phyloP scores from a whole-genome alignment of 2,797 vertebrate genomes.

The Onychomys leucogaster region DNA sequence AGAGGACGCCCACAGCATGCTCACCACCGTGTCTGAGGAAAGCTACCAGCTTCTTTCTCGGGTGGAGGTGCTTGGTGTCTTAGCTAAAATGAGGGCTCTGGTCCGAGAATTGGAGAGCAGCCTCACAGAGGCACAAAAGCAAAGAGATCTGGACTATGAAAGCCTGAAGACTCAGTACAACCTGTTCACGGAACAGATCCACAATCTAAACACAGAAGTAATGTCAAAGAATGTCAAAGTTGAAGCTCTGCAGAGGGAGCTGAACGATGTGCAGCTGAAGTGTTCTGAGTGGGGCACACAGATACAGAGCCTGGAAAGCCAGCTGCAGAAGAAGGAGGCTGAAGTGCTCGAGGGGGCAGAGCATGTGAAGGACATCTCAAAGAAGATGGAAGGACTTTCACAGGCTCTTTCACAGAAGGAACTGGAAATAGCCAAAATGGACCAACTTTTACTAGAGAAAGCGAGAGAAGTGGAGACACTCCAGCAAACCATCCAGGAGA shows the following conservation, averaged over 20 bases:
- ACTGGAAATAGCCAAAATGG: constrained; percentile 81
- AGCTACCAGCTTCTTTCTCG: too few relatives aligned
- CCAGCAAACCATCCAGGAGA: constrained; percentile 89
- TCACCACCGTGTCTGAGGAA: too few relatives aligned
- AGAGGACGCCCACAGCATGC: too few relatives aligned
- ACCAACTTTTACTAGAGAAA: constrained; percentile 87
- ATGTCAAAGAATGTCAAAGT: constrained; percentile 93
- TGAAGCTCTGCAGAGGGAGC: constrained; percentile 90
- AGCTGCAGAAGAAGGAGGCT: constrained; percentile 89
- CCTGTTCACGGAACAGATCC: too few relatives aligned
- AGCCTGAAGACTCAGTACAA: too few relatives aligned
- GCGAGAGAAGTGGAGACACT: constrained; percentile 89
- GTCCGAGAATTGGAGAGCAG: too few relatives aligned
- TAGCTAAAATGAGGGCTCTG: too few relatives aligned
- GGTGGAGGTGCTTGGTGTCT: too few relatives aligned
- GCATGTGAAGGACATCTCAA: constrained; percentile 86
- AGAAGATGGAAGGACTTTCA: constrained; percentile 88
- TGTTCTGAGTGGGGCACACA: constrained; percentile 90
- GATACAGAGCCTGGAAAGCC: constrained; percentile 88
- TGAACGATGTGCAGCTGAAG: constrained; percentile 87
- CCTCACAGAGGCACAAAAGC: too few relatives aligned
- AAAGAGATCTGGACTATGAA: too few relatives aligned
- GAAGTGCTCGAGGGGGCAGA: constrained; percentile 87
- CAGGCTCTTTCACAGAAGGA: constrained; percentile 84
- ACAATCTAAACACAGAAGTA: too few relatives aligned